phyloP scores from a whole-genome alignment of 2,113 vertebrate genomes.

The Chascanopsetta lugubris region DNA sequence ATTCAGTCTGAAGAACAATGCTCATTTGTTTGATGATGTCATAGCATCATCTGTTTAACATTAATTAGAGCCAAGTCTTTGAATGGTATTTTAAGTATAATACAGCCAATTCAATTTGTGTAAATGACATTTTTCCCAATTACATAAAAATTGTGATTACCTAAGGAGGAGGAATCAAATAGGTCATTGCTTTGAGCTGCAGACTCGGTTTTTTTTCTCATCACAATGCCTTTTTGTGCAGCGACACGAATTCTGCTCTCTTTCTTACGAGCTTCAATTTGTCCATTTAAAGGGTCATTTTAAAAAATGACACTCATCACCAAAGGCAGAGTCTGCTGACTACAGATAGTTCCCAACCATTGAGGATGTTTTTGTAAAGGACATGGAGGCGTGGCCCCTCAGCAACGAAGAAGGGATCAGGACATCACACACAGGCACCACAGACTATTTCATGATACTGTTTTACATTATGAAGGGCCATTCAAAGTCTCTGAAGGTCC shows the following conservation, averaged over 20 bases:
- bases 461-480: too few species aligned
- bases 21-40: conserved; percentile 32
- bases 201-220: conserved; percentile 18
- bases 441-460: not conserved
- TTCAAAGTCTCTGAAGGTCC: not conserved
- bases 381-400: not conserved
- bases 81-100: conserved; percentile 26
- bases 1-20: conserved; percentile 11
- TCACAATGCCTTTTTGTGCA: conserved; percentile 20
- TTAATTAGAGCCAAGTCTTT: conserved; percentile 45
- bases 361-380: conserved; percentile 5
- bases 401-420: not conserved
- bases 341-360: conserved; percentile 1
- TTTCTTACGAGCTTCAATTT: conserved; percentile 12
- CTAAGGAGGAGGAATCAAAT: conserved; percentile 21
- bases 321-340: conserved; percentile 5
- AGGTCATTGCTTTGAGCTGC: conserved; percentile 15
- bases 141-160: conserved; percentile 37
- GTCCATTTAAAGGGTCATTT: conserved; percentile 39
- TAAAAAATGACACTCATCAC: conserved; percentile 48
- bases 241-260: conserved; percentile 13
- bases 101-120: conserved; percentile 37
- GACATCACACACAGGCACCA: not conserved
- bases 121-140: conserved; percentile 32
- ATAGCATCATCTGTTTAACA: conserved; percentile 33